phyloP scores from a whole-genome alignment of 2,888 invertebrate species.

The Malachius bipustulatus region DNA sequence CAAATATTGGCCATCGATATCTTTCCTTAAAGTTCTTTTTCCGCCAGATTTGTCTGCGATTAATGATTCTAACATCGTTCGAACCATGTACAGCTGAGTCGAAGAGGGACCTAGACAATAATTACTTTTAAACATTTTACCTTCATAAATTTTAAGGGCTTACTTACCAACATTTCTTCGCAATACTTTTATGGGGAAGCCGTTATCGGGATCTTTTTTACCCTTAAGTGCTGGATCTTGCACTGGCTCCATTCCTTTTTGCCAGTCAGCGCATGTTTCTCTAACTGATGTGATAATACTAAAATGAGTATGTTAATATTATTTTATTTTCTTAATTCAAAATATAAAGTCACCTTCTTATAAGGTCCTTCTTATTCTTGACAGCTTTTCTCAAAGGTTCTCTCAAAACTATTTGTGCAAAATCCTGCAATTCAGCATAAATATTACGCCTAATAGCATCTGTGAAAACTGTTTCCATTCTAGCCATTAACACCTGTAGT shows the following conservation, averaged over 20 bases:
- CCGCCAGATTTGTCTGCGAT: slow-evolving; percentile 97
- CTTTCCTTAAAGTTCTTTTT: slow-evolving; percentile 86
- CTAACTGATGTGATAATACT: slow-evolving; percentile 95
- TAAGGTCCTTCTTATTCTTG: slow-evolving; percentile 94
- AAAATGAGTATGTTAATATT: slow-evolving; percentile 18
- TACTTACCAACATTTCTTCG: slow-evolving; percentile 78
- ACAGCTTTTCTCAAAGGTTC: slow-evolving; percentile 93
- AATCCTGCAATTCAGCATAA: slow-evolving; percentile 93
- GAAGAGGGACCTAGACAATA: slow-evolving; percentile 66
- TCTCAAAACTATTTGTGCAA: slow-evolving; percentile 77
- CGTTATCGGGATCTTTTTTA: slow-evolving; percentile 87
- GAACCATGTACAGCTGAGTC: slow-evolving; percentile 95
- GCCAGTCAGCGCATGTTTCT: slow-evolving; percentile 96
- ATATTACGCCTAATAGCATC: slow-evolving; percentile 84
- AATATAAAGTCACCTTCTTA: slow-evolving; percentile 51
- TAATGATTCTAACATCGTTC: slow-evolving; percentile 95
- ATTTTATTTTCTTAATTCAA: not conserved
- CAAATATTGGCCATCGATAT: slow-evolving; percentile 88
- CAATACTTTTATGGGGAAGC: slow-evolving; percentile 85
- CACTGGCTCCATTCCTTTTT: slow-evolving; percentile 78
- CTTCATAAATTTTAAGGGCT: no score
- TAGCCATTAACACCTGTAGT: slow-evolving; percentile 88
- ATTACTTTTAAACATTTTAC: no score
- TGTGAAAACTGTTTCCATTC: slow-evolving; percentile 94
- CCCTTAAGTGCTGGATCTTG: slow-evolving; percentile 88